These are phyloP conservation scores for Barnardius zonarius DNA, from an alignment of 2,113 vertebrate species.

Conservation along the genomic window DNA sequence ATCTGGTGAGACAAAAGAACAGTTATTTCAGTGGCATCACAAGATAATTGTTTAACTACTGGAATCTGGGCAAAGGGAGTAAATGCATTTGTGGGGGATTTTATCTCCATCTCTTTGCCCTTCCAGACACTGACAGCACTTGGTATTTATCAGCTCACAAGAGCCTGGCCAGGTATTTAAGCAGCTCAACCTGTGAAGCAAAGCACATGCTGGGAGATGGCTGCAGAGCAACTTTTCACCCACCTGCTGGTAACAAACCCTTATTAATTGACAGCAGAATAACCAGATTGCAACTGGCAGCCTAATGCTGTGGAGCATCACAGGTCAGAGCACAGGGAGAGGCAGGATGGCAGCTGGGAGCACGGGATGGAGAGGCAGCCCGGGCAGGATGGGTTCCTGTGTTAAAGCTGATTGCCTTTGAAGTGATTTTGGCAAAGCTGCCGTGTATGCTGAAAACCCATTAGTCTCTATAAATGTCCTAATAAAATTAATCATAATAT, in stretches of 20 bases:
- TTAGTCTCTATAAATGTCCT: not conserved
- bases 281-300: conserved; percentile 4
- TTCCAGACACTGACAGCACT: not conserved
- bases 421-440: not conserved
- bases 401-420: not conserved
- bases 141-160: not conserved
- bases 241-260: not conserved
- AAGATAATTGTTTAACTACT: not conserved
- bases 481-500: not conserved
- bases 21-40: not conserved
- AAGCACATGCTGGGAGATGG: not conserved
- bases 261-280: not conserved
- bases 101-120: not conserved
- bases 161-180: not conserved
- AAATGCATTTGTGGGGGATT: not conserved
- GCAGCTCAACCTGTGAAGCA: not conserved
- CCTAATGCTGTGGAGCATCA: not conserved
- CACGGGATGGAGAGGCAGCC: not conserved
- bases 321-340: not conserved
- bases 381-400: not conserved
- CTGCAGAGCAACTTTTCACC: not conserved
- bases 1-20: too few species aligned
- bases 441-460: not conserved
- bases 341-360: not conserved
- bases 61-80: not conserved